Evolutionary conservation across 1,140 invertebrate species (phyloP).

Genomic region (Carposina sasakii): DNA sequence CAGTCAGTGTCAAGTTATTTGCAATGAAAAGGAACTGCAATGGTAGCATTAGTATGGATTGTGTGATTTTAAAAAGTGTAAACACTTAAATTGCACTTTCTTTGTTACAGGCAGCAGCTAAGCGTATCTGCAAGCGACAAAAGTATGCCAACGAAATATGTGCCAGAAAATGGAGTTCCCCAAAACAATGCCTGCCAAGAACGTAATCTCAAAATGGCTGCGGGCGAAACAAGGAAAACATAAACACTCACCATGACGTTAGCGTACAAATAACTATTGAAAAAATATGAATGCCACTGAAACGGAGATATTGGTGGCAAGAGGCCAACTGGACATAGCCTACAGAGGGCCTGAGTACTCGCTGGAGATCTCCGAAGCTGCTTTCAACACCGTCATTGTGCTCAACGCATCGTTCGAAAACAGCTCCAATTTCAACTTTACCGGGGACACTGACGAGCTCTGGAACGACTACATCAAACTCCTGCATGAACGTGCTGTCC

Average conservation of each 20-base stretch:
- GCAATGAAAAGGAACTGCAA: no score
- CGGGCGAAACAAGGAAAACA: constrained; percentile 61
- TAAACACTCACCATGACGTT: constrained; percentile 63
- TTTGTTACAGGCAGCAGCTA: constrained; percentile 46
- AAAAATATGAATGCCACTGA: constrained; percentile 65
- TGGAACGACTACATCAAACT: constrained; percentile 69
- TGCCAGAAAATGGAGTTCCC: constrained; percentile 42
- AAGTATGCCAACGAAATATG: constrained; percentile 54
- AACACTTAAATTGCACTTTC: constrained; percentile 5
- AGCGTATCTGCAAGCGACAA: constrained; percentile 22
- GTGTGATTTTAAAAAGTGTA: no score
- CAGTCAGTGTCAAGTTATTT: no score
- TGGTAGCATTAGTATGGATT: no score
- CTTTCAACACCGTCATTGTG: constrained; percentile 43
- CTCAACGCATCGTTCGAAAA: constrained; percentile 54
- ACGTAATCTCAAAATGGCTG: constrained; percentile 64
- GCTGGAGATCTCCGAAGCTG: constrained; percentile 28
- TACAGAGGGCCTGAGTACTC: constrained; percentile 49
- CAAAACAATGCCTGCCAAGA: constrained; percentile 61
- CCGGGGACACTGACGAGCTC: constrained; percentile 37
- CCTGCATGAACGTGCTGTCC: constrained; percentile 79
- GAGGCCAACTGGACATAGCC: constrained; percentile 52
- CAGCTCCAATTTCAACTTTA: constrained; percentile 32
- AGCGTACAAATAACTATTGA: constrained; percentile 48
- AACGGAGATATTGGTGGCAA: constrained; percentile 54